Conservation (phyloP, 1,140 invertebrate genomes). For the Asobara japonica region DNA sequence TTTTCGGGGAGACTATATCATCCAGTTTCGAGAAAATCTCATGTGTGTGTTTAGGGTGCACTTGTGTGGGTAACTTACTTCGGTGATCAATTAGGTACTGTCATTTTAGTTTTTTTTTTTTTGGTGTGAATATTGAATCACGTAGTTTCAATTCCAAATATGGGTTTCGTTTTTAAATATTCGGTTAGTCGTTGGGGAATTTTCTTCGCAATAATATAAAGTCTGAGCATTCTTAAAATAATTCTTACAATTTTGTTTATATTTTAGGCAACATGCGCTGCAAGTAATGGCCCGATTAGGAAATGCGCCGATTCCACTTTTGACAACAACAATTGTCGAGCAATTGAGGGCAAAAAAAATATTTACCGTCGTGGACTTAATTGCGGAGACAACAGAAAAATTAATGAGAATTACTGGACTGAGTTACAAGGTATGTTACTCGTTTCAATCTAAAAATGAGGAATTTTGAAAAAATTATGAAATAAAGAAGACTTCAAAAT, state of each 20-base stretch:
- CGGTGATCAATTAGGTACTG: conserved; percentile 47
- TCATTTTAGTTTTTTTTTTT: conserved; percentile 35
- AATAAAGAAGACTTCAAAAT: too few relatives aligned
- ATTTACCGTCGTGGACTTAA: conserved; percentile 70
- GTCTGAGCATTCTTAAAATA: too few relatives aligned
- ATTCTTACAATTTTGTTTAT: too few relatives aligned
- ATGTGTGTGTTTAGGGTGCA: background rate
- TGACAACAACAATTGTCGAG: conserved; percentile 64
- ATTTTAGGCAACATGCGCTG: too few relatives aligned
- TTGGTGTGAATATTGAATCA: conserved; percentile 37
- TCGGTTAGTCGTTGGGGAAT: background rate
- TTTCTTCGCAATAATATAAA: too few relatives aligned
- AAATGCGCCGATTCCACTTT: conserved; percentile 52
- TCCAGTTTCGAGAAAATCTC: background rate
- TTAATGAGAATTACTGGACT: conserved; percentile 58
- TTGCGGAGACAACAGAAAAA: conserved; percentile 65
- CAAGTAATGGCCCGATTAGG: conserved; percentile 63
- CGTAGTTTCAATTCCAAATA: conserved; percentile 40
- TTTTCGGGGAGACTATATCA: conserved; percentile 10
- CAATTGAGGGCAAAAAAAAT: conserved; percentile 68
- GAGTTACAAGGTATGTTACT: conserved; percentile 59
- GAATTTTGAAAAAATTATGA: too few relatives aligned
- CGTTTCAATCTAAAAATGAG: conserved; percentile 26
- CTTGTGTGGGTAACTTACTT: conserved; percentile 39
- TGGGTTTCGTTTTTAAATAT: background rate